Conservation (phyloP, 2,113 vertebrate species). For the Gymnorhina tibicen region DNA sequence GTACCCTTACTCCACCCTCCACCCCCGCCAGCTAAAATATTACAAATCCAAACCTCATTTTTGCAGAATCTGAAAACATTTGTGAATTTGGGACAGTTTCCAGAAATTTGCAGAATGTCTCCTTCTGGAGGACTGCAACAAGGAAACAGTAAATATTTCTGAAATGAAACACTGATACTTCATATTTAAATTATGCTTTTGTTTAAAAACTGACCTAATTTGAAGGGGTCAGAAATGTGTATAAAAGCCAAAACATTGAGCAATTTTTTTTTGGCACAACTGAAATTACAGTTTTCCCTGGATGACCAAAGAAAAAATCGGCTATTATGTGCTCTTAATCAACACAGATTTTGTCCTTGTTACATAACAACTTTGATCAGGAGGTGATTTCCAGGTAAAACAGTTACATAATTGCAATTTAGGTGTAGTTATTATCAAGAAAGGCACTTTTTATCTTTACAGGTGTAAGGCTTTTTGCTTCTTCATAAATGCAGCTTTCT, state of each 20-base stretch:
- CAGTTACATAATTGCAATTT: background rate
- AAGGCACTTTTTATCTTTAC: background rate
- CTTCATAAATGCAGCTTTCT: background rate
- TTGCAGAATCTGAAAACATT: background rate
- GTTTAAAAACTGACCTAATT: background rate
- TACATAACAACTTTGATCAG: background rate
- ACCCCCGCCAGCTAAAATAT: background rate
- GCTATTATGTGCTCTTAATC: background rate
- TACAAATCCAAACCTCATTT: background rate
- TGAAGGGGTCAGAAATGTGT: background rate
- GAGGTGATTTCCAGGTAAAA: background rate
- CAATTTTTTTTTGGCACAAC: background rate
- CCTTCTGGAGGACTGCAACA: background rate
- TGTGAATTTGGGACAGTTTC: background rate
- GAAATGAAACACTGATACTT: background rate
- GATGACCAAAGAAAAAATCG: background rate
- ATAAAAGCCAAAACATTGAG: background rate
- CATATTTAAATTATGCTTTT: background rate
- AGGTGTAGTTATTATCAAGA: background rate
- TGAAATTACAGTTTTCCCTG: background rate
- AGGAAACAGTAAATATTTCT: background rate
- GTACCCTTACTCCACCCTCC: background rate
- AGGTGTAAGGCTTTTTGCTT: background rate
- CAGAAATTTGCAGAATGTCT: background rate
- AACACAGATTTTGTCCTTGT: background rate